phyloP scores from a whole-genome alignment of 2,888 invertebrate species.

The Euplexia lucipara region DNA sequence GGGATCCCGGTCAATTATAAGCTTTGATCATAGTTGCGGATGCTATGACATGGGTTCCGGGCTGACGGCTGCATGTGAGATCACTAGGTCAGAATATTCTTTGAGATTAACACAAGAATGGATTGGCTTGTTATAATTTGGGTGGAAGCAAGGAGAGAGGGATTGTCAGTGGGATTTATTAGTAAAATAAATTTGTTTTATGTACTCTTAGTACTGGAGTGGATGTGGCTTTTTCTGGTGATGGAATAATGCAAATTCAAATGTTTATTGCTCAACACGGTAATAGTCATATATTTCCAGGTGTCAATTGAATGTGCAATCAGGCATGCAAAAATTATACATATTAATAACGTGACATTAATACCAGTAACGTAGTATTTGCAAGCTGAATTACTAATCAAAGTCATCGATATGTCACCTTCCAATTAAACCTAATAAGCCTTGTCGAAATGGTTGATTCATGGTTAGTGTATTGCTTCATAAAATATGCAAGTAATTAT shows the following conservation, averaged over 20 bases:
- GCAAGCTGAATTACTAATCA: no score
- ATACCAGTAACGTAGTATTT: no score
- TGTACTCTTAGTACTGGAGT: not conserved
- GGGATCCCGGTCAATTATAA: conserved; percentile 69
- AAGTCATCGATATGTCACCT: no score
- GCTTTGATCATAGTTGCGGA: conserved; percentile 71
- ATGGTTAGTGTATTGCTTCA: not conserved
- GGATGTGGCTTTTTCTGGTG: no score
- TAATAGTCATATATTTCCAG: no score
- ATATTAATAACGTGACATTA: no score
- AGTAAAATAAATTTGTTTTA: not conserved
- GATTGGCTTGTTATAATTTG: conserved; percentile 30
- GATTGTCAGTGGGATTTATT: not conserved
- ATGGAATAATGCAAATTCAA: no score
- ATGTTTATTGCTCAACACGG: no score
- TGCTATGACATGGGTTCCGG: conserved; percentile 68
- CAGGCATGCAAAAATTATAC: no score
- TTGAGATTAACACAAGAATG: conserved; percentile 45
- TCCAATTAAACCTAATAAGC: not conserved
- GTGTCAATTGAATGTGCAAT: no score
- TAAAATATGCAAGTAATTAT: not conserved
- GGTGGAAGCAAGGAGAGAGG: not conserved
- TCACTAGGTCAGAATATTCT: conserved; percentile 55
- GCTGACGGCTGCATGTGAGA: conserved; percentile 54
- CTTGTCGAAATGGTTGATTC: not conserved